Evolutionary conservation across 2,797 vertebrate genomes (phyloP), one percentile per base, ranked within the genome.

Genomic region (Pteropus rufus): DNA sequence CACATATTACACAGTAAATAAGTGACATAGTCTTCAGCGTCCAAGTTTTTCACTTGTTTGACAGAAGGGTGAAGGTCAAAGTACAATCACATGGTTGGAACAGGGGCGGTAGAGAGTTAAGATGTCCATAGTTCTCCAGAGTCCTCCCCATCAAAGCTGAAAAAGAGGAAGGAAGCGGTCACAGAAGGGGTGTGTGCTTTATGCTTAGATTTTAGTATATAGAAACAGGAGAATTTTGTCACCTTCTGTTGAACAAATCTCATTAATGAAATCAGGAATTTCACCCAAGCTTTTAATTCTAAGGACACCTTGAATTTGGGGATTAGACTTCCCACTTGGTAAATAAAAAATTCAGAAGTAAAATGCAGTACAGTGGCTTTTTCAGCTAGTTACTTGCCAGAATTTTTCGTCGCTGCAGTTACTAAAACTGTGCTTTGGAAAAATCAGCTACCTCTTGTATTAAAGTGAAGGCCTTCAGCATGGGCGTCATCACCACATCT

Each of bases 191-290:
- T 31, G 44, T 39, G 18, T n/a, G 18, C 10, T 54, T 44, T 46
- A 41, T 36, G 44, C 41, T 87, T 29, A 46, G 26, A 58, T 80
- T 56, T 87, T 58, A 29, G 8, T 36, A 60, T 6, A 15, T 15
- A 75, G 76, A 18, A 75, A 87, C 65, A 44, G 29, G 67, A 87
- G 52, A 75, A 62, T 94, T 73, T 73, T 70, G 49, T 39, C 18
- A 96, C 18, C 26, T 91, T 89, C 67, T 67, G 56, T 58, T 75
- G 49, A 87, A 65, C 23, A 80, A 82, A 18, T 36, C 24, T 94
- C 44, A 95, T 70, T 46, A 92, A 89, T 58, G 34, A 96, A 90
- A 79, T 73, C 21, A 82, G 56, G 58, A 72, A 26, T 80, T 62
- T 72, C 70, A 67, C 21, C 36, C 10, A 67, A 93, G 73, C 69